These are phyloP conservation scores for Brenthis daphne DNA, from an alignment of 2,888 invertebrate genomes.

Conservation along the genomic window DNA sequence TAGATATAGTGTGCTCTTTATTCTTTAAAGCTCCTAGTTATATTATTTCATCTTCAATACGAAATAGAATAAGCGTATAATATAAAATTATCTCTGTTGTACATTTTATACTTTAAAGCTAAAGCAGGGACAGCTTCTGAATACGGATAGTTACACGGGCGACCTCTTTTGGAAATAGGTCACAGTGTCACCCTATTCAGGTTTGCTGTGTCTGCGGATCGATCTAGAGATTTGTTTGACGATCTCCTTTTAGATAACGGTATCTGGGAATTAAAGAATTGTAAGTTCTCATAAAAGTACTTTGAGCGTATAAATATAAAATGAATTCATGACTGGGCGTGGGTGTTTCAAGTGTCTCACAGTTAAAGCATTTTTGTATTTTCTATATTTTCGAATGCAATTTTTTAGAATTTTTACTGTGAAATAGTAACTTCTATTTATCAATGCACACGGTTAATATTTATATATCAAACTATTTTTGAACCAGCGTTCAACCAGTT, in stretches of 20 bases:
- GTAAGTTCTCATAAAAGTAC: background rate
- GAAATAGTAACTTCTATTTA: too few species aligned
- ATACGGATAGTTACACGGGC: conserved; percentile 48
- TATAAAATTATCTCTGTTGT: conserved; percentile 20
- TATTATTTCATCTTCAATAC: background rate
- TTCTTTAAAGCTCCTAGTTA: too few species aligned
- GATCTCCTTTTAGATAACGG: conserved; percentile 28
- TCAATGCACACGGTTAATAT: too few species aligned
- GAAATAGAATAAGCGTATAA: conserved; percentile 5
- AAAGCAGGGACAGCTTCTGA: conserved; percentile 41
- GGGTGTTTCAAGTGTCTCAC: background rate
- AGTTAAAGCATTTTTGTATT: too few species aligned
- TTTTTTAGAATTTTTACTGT: too few species aligned
- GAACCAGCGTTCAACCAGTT: conserved; percentile 18
- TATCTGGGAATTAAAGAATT: conserved; percentile 19
- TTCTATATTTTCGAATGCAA: too few species aligned
- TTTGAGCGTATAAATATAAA: background rate
- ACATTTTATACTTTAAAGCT: conserved; percentile 35
- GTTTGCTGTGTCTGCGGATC: conserved; percentile 49
- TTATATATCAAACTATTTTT: background rate
- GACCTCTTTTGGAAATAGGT: conserved; percentile 67
- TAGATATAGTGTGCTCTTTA: too few species aligned
- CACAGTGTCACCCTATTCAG: conserved; percentile 62
- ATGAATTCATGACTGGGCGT: background rate
- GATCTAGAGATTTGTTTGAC: conserved; percentile 50